Conservation (phyloP, 1,140 invertebrate species). For the Akabosia matsudoensis region DNA sequence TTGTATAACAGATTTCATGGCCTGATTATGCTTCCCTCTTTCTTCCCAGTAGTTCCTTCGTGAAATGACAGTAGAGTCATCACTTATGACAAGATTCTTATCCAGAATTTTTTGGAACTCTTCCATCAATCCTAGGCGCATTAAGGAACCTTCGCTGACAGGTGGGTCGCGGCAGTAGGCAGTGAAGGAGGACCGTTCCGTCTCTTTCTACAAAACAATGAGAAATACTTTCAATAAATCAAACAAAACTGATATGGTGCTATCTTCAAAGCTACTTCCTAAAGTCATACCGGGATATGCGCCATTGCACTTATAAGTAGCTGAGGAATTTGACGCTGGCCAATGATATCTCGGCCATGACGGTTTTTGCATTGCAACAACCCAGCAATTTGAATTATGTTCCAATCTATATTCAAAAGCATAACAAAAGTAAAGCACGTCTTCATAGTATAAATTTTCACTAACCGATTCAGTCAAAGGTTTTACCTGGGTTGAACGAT, state of each 20-base stretch:
- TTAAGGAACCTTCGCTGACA: neutral
- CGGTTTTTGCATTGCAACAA: neutral
- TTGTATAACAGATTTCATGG: neutral
- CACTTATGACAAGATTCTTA: slow-evolving; percentile 2
- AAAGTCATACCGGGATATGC: neutral
- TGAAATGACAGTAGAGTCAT: neutral
- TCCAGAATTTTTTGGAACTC: slow-evolving; percentile 14
- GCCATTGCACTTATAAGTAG: slow-evolving; percentile 8
- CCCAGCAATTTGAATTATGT: slow-evolving; percentile 7
- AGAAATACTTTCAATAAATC: neutral
- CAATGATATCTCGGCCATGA: neutral
- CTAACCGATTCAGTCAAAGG: neutral
- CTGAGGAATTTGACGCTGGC: neutral
- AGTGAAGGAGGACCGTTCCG: neutral
- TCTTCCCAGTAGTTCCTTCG: slow-evolving; percentile 15
- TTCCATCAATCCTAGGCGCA: slow-evolving; percentile 14
- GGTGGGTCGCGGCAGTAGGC: neutral
- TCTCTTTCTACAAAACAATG: neutral
- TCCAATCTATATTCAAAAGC: slow-evolving; percentile 2
- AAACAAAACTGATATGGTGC: neutral
- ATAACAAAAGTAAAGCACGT: neutral
- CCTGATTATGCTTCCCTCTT: slow-evolving; percentile 2
- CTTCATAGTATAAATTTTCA: neutral
- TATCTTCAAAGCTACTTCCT: neutral
- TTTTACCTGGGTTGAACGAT: neutral